A percentile compares a stretch with the other conserved stretches of the same genome.
phyloP scores from a whole-genome alignment of 2,113 vertebrate genomes.

The Otolemur garnettii region DNA sequence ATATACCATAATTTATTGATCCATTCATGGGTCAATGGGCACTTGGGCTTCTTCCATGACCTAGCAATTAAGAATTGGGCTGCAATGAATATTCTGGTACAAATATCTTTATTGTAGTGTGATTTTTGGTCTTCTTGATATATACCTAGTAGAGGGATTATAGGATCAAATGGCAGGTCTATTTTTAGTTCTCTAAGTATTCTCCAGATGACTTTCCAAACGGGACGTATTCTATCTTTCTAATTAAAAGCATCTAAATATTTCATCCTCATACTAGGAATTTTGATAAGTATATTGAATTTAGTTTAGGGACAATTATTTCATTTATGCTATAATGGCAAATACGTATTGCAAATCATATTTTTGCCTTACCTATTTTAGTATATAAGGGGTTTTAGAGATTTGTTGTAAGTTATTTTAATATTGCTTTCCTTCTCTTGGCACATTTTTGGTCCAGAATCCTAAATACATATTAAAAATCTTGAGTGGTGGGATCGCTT shows the following conservation, averaged over 20 bases:
- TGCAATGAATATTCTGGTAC: too few species aligned
- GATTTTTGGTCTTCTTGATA: too few species aligned
- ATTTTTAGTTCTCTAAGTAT: too few species aligned
- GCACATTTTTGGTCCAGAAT: constrained; percentile 63
- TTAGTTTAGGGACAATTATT: constrained; percentile 66
- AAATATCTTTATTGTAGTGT: too few species aligned
- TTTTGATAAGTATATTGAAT: constrained; percentile 67
- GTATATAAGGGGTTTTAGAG: constrained; percentile 70
- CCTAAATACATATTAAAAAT: constrained; percentile 70
- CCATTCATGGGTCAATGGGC: too few species aligned
- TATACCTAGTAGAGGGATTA: too few species aligned
- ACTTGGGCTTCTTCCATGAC: too few species aligned
- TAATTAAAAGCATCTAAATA: constrained; percentile 68
- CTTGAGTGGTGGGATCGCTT: constrained; percentile 43
- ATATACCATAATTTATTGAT: too few species aligned
- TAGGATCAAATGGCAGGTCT: too few species aligned
- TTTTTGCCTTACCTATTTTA: constrained; percentile 68
- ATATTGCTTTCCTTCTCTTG: constrained; percentile 66
- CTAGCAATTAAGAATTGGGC: too few species aligned
- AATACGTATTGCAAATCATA: constrained; percentile 60
- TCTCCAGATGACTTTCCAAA: too few species aligned
- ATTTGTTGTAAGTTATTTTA: constrained; percentile 72
- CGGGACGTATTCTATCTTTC: not conserved
- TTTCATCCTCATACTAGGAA: constrained; percentile 65
- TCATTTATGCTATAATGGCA: constrained; percentile 55